Conservation (phyloP, 2,113 vertebrate species). For the Proterorhinus semilunaris region DNA sequence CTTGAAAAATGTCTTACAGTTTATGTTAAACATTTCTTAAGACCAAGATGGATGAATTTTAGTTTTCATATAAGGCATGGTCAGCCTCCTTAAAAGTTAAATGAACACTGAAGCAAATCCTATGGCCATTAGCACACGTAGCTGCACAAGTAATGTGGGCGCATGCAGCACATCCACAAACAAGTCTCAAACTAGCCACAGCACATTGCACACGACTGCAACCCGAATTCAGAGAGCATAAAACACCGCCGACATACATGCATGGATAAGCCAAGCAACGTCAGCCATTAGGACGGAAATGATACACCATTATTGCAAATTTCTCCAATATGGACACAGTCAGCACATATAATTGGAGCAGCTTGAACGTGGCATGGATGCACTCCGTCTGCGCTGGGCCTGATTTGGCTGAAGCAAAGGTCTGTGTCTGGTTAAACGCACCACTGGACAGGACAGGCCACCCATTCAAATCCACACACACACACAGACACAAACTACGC, state of each 20-base stretch:
- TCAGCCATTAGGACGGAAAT: conserved; percentile 77
- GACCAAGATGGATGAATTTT: too few species aligned
- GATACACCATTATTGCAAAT: conserved; percentile 73
- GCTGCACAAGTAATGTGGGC: conserved; percentile 7
- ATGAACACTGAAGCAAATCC: not conserved
- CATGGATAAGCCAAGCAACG: conserved; percentile 73
- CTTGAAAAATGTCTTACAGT: too few species aligned
- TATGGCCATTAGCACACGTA: not conserved
- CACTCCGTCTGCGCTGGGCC: conserved; percentile 54
- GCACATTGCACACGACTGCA: conserved; percentile 54
- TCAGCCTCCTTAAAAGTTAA: not conserved
- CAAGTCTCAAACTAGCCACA: conserved; percentile 25
- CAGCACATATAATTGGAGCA: conserved; percentile 71
- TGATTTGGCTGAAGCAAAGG: conserved; percentile 68
- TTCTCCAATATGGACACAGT: conserved; percentile 66
- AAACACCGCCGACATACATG: conserved; percentile 55
- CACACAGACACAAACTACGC: conserved; percentile 33
- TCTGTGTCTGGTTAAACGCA: conserved; percentile 70
- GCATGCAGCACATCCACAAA: conserved; percentile 19
- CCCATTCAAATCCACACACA: conserved; percentile 54
- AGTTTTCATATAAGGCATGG: too few species aligned
- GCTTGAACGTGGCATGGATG: conserved; percentile 71
- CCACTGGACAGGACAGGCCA: conserved; percentile 67
- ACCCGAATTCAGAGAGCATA: conserved; percentile 57
- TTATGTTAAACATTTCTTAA: too few species aligned